Percentiles rank a stretch among this genome's conserved stretches.
Evolutionary conservation across 2,888 invertebrate genomes (phyloP).

Genomic region (Hydraecia micacea): DNA sequence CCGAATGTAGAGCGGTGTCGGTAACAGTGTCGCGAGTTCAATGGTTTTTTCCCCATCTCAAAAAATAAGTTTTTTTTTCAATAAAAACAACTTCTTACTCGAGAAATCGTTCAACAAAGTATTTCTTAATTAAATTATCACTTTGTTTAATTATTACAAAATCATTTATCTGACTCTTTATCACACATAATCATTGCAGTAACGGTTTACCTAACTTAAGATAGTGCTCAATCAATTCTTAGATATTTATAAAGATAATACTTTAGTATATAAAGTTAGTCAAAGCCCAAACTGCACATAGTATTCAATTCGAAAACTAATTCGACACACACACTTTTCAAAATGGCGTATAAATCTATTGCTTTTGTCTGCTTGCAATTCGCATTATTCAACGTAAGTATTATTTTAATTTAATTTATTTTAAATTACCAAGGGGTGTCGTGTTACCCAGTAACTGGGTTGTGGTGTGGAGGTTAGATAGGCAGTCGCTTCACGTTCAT

Average conservation of each 20-base stretch:
- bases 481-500: too few relatives aligned
- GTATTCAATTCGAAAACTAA: constrained; percentile 13
- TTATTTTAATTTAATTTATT: neutral
- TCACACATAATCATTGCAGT: neutral
- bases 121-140: neutral
- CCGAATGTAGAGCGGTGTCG: too few relatives aligned
- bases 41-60: too few relatives aligned
- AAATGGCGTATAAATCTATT: constrained; percentile 53
- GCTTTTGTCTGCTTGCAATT: constrained; percentile 55
- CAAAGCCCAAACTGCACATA: neutral
- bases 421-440: neutral
- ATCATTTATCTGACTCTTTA: neutral
- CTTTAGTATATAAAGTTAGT: constrained; percentile 45
- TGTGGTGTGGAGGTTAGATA: neutral
- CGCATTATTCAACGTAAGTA: constrained; percentile 60
- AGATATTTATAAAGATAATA: constrained; percentile 37
- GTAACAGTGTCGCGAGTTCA: too few relatives aligned
- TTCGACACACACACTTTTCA: neutral
- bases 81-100: too few relatives aligned
- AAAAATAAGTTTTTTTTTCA: too few relatives aligned
- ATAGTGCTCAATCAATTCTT: constrained; percentile 2
- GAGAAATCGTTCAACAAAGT: neutral
- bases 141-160: neutral
- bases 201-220: constrained; percentile 22
- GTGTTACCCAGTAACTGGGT: neutral